These are phyloP conservation scores for Melanostigma gelatinosum DNA, from an alignment of 2,113 vertebrate genomes.

Conservation along the genomic window DNA sequence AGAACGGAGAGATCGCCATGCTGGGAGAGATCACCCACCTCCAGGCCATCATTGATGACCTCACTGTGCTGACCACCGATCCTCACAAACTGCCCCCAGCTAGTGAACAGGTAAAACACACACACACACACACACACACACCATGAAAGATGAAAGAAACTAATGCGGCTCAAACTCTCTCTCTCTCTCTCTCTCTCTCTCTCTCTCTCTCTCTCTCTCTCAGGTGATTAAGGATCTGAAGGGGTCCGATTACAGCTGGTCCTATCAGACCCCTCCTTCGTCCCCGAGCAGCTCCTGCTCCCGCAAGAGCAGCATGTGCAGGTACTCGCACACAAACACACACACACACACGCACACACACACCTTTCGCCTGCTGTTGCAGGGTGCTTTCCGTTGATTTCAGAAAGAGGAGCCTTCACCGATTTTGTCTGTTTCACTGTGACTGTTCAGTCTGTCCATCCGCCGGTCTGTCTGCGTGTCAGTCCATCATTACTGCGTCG, in stretches of 20 bases:
- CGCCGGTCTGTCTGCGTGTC: conserved; percentile 47
- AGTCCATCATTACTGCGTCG: conserved; percentile 24
- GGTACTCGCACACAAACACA: conserved; percentile 78
- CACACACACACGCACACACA: not conserved
- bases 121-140: not conserved
- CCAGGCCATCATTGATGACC: conserved; percentile 97
- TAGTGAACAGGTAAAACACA: conserved; percentile 91
- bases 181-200: not conserved
- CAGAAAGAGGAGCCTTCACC: conserved; percentile 71
- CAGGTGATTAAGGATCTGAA: conserved; percentile 98
- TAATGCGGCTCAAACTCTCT: not conserved
- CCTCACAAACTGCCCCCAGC: conserved; percentile 96
- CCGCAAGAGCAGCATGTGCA: conserved; percentile 99
- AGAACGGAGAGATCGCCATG: conserved; percentile 98
- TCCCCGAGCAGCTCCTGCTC: conserved; percentile 96
- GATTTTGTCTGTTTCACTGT: conserved; percentile 32
- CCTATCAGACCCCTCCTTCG: conserved; percentile 96
- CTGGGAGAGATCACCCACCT: conserved; percentile 98
- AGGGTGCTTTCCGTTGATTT: not conserved
- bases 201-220: not conserved
- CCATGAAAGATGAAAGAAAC: too few relatives aligned
- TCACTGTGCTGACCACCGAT: conserved; percentile 91
- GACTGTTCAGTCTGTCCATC: conserved; percentile 11
- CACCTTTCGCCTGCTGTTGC: not conserved
- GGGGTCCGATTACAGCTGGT: conserved; percentile 98